Base-by-base conservation (phyloP, 1,140 invertebrate genomes). In the Rhyzopertha dominica region DNA sequence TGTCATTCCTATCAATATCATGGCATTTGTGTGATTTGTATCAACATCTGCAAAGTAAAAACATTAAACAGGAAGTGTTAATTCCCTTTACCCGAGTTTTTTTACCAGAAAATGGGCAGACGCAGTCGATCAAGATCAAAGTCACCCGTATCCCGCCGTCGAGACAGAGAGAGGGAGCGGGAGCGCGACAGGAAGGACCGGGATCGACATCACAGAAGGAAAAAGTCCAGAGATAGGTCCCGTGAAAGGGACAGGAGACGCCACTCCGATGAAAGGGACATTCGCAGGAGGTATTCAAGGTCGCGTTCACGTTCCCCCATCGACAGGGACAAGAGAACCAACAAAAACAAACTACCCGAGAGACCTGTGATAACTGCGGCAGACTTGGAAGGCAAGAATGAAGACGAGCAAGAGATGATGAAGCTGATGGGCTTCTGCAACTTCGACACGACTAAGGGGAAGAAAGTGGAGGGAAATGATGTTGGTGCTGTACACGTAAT, bases 361-460 rank as follows among this genome's bases (percentile, higher is more conserved):
- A 71, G 77, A 28, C 79, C 79, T 10, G 63, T 75, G 18, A 71
- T 82, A 12, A 78, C 77, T 67, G 81, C 85, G 5, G 82, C 81
- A 9, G 85, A 87, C 69, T 72, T 88, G 28, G 81, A 83, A 67
- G 85, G 85, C 2, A 88, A 88, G 68, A 81, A 79, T 16, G 83
- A 90, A 8, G 95, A 98, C 57, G 95, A 98, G 70, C 83, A 90
- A 56, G 88, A 93, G 63, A 97, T 98, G 93, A 85, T 95, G 73
- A 90, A 88, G 66, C 69, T 91, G 32, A 96, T 98, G 94, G 95
- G 95, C 23, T 98, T 98, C 70, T 87, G 87, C 68, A 83, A 78
- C 32, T 99, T 99, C 71, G 86, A 95, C 63, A 83, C 87, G 1
- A 97, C 95, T 1, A 98, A 98, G 77, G 87, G 87, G 18, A 89